Conservation (phyloP, 1,140 invertebrate species). For the Drosophila tropicalis region DNA sequence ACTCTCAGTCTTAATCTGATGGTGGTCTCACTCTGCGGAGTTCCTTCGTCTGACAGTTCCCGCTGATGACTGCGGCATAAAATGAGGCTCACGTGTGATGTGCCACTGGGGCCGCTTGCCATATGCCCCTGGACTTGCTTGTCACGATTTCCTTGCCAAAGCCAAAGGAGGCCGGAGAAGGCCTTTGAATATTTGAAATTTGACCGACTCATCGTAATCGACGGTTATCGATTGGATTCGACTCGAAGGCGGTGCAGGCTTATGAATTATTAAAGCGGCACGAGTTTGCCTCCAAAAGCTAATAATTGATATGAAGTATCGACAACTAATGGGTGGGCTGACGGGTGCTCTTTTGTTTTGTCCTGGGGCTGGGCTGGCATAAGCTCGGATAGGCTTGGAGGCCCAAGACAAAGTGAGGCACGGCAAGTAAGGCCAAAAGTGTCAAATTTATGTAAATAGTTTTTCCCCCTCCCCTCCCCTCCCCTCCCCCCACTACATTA, state of each 20-base stretch:
- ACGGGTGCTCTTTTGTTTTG: slow-evolving; percentile 9
- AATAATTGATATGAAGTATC: slow-evolving; percentile 43
- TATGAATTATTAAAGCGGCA: slow-evolving; percentile 50
- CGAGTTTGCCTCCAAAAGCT: slow-evolving; percentile 17
- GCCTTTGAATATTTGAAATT: slow-evolving; percentile 61
- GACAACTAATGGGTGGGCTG: slow-evolving; percentile 28
- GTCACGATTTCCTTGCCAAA: slow-evolving; percentile 46
- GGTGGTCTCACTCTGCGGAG: slow-evolving; percentile 22
- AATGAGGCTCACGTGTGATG: slow-evolving; percentile 27
- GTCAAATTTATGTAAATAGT: slow-evolving; percentile 70
- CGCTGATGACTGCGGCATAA: slow-evolving; percentile 51
- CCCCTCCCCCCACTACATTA: background rate
- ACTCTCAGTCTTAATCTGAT: background rate
- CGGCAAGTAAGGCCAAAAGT: slow-evolving; percentile 40
- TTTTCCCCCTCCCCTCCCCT: slow-evolving; percentile 9
- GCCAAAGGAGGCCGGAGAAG: background rate
- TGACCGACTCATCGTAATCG: slow-evolving; percentile 61
- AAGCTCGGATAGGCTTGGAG: background rate
- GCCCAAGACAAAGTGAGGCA: slow-evolving; percentile 1
- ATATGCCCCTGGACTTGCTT: slow-evolving; percentile 56
- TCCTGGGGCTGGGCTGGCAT: background rate
- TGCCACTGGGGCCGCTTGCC: slow-evolving; percentile 32
- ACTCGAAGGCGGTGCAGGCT: slow-evolving; percentile 48
- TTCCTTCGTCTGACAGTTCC: slow-evolving; percentile 52
- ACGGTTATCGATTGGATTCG: slow-evolving; percentile 52